Evolutionary conservation across 2,113 vertebrate species (phyloP).

Genomic region (Euleptes europaea): DNA sequence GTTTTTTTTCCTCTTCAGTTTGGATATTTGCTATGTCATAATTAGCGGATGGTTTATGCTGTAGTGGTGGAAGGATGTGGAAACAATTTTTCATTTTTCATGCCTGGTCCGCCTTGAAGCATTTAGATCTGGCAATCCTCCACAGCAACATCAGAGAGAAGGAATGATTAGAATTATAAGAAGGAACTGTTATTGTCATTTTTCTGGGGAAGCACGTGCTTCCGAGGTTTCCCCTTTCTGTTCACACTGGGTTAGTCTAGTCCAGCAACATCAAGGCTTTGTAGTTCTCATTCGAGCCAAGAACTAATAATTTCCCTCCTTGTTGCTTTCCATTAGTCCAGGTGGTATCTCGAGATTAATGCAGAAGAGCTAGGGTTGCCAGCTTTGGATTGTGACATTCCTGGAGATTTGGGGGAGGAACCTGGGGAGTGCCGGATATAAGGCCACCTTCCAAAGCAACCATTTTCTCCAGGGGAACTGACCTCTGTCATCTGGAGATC

Average conservation of each 20-base stretch:
- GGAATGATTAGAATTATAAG: not conserved
- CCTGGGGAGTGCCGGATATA: too few species aligned
- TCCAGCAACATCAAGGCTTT: not conserved
- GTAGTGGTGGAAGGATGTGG: not conserved
- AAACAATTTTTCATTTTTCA: not conserved
- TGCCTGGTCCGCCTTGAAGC: too few species aligned
- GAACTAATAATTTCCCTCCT: too few species aligned
- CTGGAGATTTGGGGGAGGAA: too few species aligned
- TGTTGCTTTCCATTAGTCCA: too few species aligned
- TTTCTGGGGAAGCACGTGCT: rapidly evolving
- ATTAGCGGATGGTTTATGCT: not conserved
- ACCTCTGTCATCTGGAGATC: too few species aligned
- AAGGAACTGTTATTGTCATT: not conserved
- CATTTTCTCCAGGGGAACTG: too few species aligned
- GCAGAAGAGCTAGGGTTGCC: too few species aligned
- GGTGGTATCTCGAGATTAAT: too few species aligned
- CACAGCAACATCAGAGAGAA: not conserved
- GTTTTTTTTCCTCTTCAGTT: not conserved
- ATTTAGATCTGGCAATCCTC: not conserved
- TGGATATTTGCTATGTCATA: not conserved
- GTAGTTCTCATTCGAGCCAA: too few species aligned
- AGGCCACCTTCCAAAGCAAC: too few species aligned
- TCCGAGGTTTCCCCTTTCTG: rapidly evolving
- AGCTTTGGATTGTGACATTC: too few species aligned
- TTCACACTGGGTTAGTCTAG: not conserved